Conservation (phyloP, 2,113 vertebrate species). For the Cacatua alba region DNA sequence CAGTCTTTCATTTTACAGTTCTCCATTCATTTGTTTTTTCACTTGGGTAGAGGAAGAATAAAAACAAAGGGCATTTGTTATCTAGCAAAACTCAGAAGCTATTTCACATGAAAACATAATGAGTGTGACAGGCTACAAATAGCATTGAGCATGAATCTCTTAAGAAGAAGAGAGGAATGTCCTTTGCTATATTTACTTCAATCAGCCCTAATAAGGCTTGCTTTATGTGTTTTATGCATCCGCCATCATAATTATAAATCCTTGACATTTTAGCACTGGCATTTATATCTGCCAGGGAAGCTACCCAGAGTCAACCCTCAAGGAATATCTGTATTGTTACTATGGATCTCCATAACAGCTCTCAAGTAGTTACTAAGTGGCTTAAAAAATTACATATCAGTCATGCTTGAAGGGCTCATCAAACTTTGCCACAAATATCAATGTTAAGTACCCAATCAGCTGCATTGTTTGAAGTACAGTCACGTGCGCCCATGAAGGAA, state of each 20-base stretch:
- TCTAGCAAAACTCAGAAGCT: slow-evolving; percentile 52
- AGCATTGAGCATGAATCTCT: slow-evolving; percentile 29
- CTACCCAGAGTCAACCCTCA: slow-evolving; percentile 60
- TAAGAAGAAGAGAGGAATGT: slow-evolving; percentile 48
- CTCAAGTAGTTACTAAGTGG: slow-evolving; percentile 67
- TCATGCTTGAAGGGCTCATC: slow-evolving; percentile 56
- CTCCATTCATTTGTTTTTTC: not conserved
- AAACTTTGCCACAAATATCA: slow-evolving; percentile 61
- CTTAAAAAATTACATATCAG: slow-evolving; percentile 64
- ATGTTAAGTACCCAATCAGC: slow-evolving; percentile 69
- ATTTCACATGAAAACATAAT: slow-evolving; percentile 58
- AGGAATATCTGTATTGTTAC: slow-evolving; percentile 65
- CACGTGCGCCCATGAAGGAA: not conserved
- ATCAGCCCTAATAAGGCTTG: slow-evolving; percentile 60
- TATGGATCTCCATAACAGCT: slow-evolving; percentile 44
- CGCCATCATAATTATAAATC: slow-evolving; percentile 75
- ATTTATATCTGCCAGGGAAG: slow-evolving; percentile 57
- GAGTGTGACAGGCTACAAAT: slow-evolving; percentile 59
- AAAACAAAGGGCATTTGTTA: slow-evolving; percentile 62
- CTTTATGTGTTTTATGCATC: slow-evolving; percentile 63
- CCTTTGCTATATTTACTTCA: slow-evolving; percentile 63
- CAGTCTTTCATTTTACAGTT: not conserved
- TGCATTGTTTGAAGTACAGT: slow-evolving; percentile 55
- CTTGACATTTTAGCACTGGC: slow-evolving; percentile 74
- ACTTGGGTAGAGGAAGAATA: not conserved